A percentile compares a stretch with the other conserved stretches of the same genome.
phyloP scores from a whole-genome alignment of 23 tunicate species.

The Styela plicata region DNA sequence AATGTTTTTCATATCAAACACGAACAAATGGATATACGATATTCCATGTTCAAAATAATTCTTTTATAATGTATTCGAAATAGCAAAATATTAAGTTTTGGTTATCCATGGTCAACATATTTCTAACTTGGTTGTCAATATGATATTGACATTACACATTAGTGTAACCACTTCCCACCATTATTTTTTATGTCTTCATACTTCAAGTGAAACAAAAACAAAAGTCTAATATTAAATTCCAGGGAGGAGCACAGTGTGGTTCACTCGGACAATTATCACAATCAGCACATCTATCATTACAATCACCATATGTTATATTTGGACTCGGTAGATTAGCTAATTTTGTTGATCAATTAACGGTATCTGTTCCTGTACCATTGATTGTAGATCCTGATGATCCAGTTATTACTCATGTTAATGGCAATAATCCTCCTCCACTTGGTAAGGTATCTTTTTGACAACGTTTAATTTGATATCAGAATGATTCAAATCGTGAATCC shows the following conservation, averaged over 20 bases:
- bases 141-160: not conserved
- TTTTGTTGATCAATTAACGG: slow-evolving; percentile 56
- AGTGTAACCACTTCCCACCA: too few relatives aligned
- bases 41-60: too few relatives aligned
- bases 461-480: too few relatives aligned
- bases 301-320: slow-evolving; percentile 60
- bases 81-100: not conserved
- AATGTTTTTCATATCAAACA: too few relatives aligned
- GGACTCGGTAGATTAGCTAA: slow-evolving; percentile 79
- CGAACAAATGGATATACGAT: too few relatives aligned
- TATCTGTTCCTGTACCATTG: slow-evolving; percentile 45
- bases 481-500: too few relatives aligned
- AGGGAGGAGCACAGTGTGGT: slow-evolving; percentile 56
- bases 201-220: not conserved
- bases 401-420: not conserved
- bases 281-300: slow-evolving; percentile 54
- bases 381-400: slow-evolving; percentile 15
- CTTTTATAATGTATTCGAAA: not conserved
- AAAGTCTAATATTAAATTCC: not conserved
- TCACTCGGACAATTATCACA: slow-evolving; percentile 64
- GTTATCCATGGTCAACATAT: not conserved
- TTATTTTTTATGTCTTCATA: not conserved
- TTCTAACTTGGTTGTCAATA: not conserved
- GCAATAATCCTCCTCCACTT: too few relatives aligned
- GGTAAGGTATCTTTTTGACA: too few relatives aligned